These are phyloP conservation scores for Cataglyphis rosenhaueri DNA, from an alignment of 2,888 invertebrate species.

Conservation along the genomic window DNA sequence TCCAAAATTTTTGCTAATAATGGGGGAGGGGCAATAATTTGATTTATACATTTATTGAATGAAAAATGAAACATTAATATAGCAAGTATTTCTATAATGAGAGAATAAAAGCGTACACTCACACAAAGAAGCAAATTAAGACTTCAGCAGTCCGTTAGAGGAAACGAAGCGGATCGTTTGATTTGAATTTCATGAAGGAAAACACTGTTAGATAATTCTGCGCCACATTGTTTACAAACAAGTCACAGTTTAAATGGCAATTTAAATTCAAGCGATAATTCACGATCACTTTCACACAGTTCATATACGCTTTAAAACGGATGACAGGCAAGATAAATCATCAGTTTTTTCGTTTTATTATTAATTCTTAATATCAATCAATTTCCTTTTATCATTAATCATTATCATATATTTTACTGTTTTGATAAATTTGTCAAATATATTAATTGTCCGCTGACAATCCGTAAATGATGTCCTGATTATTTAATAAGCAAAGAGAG, in stretches of 20 bases:
- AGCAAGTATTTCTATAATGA: constrained; percentile 4
- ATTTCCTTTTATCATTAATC: too few species aligned
- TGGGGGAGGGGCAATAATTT: background rate
- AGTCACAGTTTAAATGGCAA: constrained; percentile 18
- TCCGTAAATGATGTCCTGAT: background rate
- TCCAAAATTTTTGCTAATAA: background rate
- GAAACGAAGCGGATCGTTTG: constrained; percentile 67
- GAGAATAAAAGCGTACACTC: constrained; percentile 10
- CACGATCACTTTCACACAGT: constrained; percentile 56
- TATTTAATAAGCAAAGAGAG: background rate
- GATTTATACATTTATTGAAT: background rate
- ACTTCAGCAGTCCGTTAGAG: constrained; percentile 60
- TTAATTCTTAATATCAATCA: too few species aligned
- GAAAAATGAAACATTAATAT: constrained; percentile 20
- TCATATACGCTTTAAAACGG: background rate
- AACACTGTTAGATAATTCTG: constrained; percentile 35
- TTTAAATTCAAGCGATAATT: constrained; percentile 46
- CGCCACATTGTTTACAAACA: constrained; percentile 62
- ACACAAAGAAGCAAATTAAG: constrained; percentile 17
- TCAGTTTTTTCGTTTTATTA: background rate
- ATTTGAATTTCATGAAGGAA: constrained; percentile 61
- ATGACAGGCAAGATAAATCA: background rate
- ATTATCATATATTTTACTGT: background rate
- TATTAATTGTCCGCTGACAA: background rate
- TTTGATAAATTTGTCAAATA: background rate